A percentile compares a stretch with the other conserved stretches of the same genome.
Evolutionary conservation across 2,113 vertebrate species (phyloP).

Genomic region (Deroptyus accipitrinus): DNA sequence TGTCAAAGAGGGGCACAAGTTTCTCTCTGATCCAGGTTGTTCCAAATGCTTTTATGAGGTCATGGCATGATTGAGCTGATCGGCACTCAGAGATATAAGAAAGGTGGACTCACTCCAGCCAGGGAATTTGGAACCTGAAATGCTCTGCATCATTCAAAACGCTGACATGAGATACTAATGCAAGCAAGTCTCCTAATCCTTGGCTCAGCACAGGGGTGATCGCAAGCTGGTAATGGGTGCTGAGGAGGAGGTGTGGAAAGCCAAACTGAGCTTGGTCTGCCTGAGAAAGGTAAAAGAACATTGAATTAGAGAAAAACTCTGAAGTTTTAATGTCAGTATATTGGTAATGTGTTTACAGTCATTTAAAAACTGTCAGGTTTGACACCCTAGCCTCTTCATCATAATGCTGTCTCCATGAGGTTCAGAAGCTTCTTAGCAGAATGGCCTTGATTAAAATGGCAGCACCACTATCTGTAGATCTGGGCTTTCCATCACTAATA

Average conservation of each 20-base stretch:
- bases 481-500: constrained; percentile 78
- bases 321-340: constrained; percentile 15
- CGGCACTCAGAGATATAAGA: neutral
- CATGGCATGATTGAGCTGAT: neutral
- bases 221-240: neutral
- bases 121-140: neutral
- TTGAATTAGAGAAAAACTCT: neutral
- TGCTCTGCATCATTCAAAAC: neutral
- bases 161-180: neutral
- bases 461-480: constrained; percentile 68
- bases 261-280: neutral
- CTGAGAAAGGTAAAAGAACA: neutral
- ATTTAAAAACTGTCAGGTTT: constrained; percentile 24
- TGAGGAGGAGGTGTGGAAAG: neutral
- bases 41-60: neutral
- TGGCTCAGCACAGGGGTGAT: neutral
- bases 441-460: constrained; percentile 71
- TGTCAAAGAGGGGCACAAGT: neutral
- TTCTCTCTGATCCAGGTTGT: neutral
- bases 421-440: constrained; percentile 67
- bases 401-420: constrained; percentile 6
- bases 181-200: neutral
- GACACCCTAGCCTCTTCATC: constrained; percentile 4
- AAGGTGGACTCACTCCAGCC: neutral
- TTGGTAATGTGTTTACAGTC: neutral